phyloP scores from a whole-genome alignment of 2,888 invertebrate species.

The Mesoligia furuncula region DNA sequence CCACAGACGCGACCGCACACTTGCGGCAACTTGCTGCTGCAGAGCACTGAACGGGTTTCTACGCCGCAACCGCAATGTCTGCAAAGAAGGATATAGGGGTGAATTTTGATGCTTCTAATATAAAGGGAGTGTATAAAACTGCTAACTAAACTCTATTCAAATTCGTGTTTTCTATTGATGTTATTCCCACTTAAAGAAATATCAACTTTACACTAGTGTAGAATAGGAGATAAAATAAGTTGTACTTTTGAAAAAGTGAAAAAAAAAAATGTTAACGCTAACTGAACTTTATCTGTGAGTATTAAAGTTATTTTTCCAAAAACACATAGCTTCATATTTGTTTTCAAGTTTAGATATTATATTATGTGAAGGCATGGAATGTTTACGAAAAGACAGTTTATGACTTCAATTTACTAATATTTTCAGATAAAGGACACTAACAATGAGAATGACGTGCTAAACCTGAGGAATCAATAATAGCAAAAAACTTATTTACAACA shows the following conservation, averaged over 20 bases:
- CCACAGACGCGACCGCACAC: constrained; percentile 94
- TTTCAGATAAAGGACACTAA: not conserved
- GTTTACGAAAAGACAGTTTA: not conserved
- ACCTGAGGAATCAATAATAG: not conserved
- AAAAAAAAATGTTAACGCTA: not conserved
- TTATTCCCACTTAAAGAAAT: too few species aligned
- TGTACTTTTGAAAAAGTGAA: not conserved
- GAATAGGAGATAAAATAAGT: not conserved
- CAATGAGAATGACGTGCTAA: not conserved
- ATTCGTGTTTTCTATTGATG: not conserved
- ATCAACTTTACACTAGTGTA: too few species aligned
- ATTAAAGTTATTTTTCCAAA: not conserved
- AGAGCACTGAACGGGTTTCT: constrained; percentile 92
- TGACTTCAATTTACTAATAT: not conserved
- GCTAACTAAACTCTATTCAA: not conserved
- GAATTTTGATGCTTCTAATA: not conserved
- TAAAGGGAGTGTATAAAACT: not conserved
- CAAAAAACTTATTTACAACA: not conserved
- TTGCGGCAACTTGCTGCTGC: constrained; percentile 93
- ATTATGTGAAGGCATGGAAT: not conserved
- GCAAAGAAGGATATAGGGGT: not conserved
- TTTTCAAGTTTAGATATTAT: not conserved
- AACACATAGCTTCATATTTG: not conserved
- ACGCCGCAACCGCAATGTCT: constrained; percentile 95
- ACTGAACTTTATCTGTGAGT: not conserved